Conservation (phyloP, 2,888 invertebrate genomes). For the Stomorhina lunata region DNA sequence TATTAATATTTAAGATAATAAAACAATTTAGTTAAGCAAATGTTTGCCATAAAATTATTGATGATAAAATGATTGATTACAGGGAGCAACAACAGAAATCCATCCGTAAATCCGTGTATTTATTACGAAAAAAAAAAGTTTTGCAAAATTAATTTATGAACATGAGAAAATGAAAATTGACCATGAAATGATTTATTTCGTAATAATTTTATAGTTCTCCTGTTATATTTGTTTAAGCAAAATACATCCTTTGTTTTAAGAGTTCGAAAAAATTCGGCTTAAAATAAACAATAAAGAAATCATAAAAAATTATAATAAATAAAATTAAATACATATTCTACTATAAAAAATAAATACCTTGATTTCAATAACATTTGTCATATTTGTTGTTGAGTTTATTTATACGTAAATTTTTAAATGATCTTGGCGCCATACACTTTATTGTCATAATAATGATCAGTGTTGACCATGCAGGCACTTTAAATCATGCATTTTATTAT, state of each 20-base stretch:
- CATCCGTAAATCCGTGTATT: neutral
- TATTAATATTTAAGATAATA: constrained; percentile 10
- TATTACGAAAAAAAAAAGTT: neutral
- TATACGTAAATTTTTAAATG: constrained; percentile 31
- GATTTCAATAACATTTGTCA: constrained; percentile 33
- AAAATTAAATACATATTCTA: neutral
- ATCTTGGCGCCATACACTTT: constrained; percentile 53
- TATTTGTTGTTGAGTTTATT: constrained; percentile 12
- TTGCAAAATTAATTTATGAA: constrained; percentile 34
- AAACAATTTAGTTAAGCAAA: constrained; percentile 13
- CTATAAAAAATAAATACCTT: constrained; percentile 29
- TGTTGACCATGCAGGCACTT: neutral
- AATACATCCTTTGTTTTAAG: constrained; percentile 51
- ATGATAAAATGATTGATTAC: constrained; percentile 45
- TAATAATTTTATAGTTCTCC: constrained; percentile 1
- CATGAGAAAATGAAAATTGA: constrained; percentile 23
- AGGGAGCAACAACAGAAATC: neutral
- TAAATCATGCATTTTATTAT: neutral
- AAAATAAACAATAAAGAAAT: constrained; percentile 8
- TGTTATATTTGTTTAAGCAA: neutral
- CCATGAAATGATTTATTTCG: constrained; percentile 49
- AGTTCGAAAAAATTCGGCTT: neutral
- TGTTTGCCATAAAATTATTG: constrained; percentile 33
- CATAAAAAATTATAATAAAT: constrained; percentile 24
- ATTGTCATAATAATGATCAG: constrained; percentile 12